Conservation (phyloP, 2,113 vertebrate species). For the Podarcis muralis region DNA sequence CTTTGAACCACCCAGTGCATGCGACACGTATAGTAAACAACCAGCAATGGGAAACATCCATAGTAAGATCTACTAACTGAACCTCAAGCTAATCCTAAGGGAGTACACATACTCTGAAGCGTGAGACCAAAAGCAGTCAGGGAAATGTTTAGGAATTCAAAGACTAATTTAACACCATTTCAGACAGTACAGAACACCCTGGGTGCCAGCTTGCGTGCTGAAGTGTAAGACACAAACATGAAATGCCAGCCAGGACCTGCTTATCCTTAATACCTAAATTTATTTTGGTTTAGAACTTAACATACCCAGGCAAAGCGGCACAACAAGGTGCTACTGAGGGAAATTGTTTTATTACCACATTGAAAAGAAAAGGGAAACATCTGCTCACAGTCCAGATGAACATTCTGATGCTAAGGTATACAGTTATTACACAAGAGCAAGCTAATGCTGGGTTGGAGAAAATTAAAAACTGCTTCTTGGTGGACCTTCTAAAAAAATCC, state of each 20-base stretch:
- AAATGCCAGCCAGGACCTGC: conserved; percentile 50
- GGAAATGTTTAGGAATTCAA: background rate
- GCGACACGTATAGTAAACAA: background rate
- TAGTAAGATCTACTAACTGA: background rate
- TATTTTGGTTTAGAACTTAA: conserved; percentile 58
- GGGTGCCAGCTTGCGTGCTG: background rate
- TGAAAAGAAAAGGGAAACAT: background rate
- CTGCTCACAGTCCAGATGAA: background rate
- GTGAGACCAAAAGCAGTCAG: background rate
- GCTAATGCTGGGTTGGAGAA: conserved; percentile 50
- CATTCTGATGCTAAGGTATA: conserved; percentile 23
- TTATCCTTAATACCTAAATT: conserved; percentile 54
- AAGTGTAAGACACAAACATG: background rate
- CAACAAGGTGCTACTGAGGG: conserved; percentile 39
- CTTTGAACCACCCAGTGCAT: background rate
- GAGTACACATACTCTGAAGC: background rate
- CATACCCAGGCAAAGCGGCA: conserved; percentile 18
- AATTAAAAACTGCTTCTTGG: conserved; percentile 30
- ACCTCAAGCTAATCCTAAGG: background rate
- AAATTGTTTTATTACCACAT: background rate
- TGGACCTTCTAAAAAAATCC: conserved; percentile 41
- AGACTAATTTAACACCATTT: background rate
- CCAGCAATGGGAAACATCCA: background rate
- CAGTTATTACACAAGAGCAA: conserved; percentile 35
- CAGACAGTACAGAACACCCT: background rate